Conservation (phyloP, 37 sponge, comb jelly and placozoan species). For the Agelas oroides region DNA sequence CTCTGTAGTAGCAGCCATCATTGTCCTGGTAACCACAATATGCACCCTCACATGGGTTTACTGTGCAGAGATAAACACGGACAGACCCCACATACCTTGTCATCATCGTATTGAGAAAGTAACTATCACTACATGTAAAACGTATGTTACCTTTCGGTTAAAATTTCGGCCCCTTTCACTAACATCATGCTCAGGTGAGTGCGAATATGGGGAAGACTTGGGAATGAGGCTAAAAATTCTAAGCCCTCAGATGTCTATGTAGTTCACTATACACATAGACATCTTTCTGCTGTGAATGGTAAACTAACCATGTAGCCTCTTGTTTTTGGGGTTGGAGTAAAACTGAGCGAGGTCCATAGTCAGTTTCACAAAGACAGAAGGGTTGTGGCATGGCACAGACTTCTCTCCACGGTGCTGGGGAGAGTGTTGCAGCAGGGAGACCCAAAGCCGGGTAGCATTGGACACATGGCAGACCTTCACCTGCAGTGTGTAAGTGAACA, state of each 20-base stretch:
- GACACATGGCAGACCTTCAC: conserved; percentile 43
- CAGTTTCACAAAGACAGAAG: conserved; percentile 11
- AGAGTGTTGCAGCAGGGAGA: conserved; percentile 64
- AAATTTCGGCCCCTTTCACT: too few relatives aligned
- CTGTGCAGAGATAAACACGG: too few relatives aligned
- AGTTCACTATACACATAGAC: too few relatives aligned
- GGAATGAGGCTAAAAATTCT: too few relatives aligned
- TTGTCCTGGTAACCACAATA: conserved; percentile 35
- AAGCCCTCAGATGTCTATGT: too few relatives aligned
- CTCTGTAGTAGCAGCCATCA: conserved; percentile 58
- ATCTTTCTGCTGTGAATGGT: too few relatives aligned
- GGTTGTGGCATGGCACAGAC: conserved; percentile 1
- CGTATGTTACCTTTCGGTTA: too few relatives aligned
- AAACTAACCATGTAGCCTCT: conserved; percentile 22
- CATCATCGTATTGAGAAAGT: too few relatives aligned
- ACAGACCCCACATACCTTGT: too few relatives aligned
- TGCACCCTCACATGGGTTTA: conserved; percentile 46
- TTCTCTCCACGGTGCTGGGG: conserved; percentile 46
- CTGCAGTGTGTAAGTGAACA: background rate
- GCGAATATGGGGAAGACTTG: too few relatives aligned
- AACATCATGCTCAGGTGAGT: too few relatives aligned
- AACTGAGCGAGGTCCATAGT: conserved; percentile 41
- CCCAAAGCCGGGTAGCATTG: conserved; percentile 71
- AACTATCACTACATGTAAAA: too few relatives aligned
- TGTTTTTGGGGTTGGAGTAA: conserved; percentile 33